Percentiles rank a stretch among this genome's conserved stretches.
These are phyloP conservation scores for Marasmarcha lunaedactyla DNA, from an alignment of 2,888 invertebrate genomes.

Conservation along the genomic window DNA sequence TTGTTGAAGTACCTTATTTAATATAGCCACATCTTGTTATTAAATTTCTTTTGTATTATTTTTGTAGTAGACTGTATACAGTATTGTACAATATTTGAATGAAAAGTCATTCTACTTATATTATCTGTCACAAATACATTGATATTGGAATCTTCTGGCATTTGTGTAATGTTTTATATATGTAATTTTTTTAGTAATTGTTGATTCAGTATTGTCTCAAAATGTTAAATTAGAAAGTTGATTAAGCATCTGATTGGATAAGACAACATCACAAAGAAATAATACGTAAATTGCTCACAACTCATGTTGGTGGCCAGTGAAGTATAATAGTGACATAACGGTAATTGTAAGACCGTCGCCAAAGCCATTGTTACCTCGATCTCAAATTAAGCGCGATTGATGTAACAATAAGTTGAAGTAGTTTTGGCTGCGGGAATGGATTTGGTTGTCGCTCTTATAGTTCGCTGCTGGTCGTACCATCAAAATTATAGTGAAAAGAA, in stretches of 20 bases:
- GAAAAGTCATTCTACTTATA: background rate
- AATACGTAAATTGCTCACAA: background rate
- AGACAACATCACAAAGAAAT: background rate
- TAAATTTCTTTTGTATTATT: background rate
- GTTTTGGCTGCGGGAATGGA: no score
- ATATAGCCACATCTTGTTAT: background rate
- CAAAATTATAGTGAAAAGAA: constrained; percentile 7
- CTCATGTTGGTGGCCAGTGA: background rate
- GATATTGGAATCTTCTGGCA: background rate
- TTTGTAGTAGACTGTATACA: background rate
- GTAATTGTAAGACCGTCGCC: background rate
- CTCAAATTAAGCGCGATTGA: no score
- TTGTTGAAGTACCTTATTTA: no score
- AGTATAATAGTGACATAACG: background rate
- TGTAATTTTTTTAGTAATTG: no score
- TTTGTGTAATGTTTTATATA: background rate
- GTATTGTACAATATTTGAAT: background rate
- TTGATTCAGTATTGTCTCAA: background rate
- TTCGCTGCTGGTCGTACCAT: constrained; percentile 3
- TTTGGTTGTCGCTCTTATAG: background rate
- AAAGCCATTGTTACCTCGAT: no score
- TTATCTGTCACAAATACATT: background rate
- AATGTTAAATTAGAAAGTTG: background rate
- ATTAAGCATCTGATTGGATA: background rate
- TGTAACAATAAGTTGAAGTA: no score